A percentile compares a stretch with the other conserved stretches of the same genome.
Conservation (phyloP, 2,797 vertebrate species). For the Myripristis jacobus region DNA sequence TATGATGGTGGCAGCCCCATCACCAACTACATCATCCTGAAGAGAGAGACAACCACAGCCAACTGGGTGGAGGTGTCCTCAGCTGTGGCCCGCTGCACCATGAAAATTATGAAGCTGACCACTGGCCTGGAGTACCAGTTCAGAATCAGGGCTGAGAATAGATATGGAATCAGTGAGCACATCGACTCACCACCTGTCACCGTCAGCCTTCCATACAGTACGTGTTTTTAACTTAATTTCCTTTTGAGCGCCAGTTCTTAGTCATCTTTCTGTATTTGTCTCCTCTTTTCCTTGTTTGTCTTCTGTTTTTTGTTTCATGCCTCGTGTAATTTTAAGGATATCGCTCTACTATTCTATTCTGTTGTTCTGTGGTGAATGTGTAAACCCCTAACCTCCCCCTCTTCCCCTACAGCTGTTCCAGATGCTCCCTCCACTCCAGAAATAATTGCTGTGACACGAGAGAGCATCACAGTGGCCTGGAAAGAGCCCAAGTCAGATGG, state of each 20-base stretch:
- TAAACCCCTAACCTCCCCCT: constrained; percentile 19
- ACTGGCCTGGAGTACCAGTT: constrained; percentile 97
- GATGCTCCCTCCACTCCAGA: constrained; percentile 93
- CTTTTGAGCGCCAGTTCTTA: not conserved
- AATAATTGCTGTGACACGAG: constrained; percentile 90
- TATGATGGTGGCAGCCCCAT: constrained; percentile 98
- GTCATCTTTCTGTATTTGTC: not conserved
- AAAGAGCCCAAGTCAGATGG: constrained; percentile 95
- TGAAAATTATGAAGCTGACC: constrained; percentile 94
- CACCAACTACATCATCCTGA: constrained; percentile 96
- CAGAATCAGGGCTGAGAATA: constrained; percentile 97
- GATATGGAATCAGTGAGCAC: constrained; percentile 97
- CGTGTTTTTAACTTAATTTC: constrained; percentile 65
- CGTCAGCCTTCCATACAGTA: constrained; percentile 96
- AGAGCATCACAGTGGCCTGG: constrained; percentile 92
- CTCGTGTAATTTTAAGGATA: no score
- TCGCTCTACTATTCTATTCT: not conserved
- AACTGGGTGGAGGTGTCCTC: constrained; percentile 95
- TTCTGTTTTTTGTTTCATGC: not conserved
- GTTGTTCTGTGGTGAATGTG: not conserved
- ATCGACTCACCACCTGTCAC: constrained; percentile 89
- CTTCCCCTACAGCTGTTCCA: constrained; percentile 85
- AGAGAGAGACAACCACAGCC: constrained; percentile 95
- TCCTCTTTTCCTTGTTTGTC: not conserved
- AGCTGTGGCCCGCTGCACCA: constrained; percentile 92